Evolutionary conservation across 2,113 vertebrate species (phyloP), one percentile per base, ranked within the genome.

Genomic region (Sorex araneus): DNA sequence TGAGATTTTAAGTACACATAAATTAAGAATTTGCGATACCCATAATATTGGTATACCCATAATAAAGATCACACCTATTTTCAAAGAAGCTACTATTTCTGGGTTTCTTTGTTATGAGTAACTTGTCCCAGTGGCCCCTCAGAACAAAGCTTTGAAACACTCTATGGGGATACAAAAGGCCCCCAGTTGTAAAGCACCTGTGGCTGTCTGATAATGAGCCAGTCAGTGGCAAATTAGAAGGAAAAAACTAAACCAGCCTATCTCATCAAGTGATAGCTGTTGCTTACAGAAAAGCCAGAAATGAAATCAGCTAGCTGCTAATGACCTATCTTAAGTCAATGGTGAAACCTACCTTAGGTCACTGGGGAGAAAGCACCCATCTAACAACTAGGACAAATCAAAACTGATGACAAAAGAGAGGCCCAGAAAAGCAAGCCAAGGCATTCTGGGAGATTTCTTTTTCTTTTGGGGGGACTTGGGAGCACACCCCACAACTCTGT

Each of bases 221-320:
- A 63, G 77, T 70, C 75, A 69, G 69, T 88, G 75, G 74, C 89
- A 94, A 95, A 84, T 91, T 23, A 92, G 74, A 87, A 94, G n/a
- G 30, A 89, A 91, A 93, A 89, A 78, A 89, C 74, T 69, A 89
- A 85, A 47, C 9, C 28, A 83, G 76, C 36, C 70, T 79, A 1
- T 30, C 64, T 43, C 18, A 57, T 21, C 4, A 19, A 87, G 76
- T 64, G 25, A 90, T 12, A 84, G 75, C 18, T 92, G 18, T 11
- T 81, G 57, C 75, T 13, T 76, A 45, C 32, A 86, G 67, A 94
- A 54, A 82, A 90, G 92, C 28, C 63, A 84, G 54, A 93, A 95
- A 87, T 79, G 91, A 93, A 94, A 89, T 69, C 84, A 84, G 18
- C 36, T 67, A 45, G 50, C 50, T 89, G 74, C 75, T 87, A 50